A percentile compares a stretch with the other conserved stretches of the same genome.
These are phyloP conservation scores for Dinocampus coccinellae DNA, from an alignment of 2,888 invertebrate genomes.

Conservation along the genomic window DNA sequence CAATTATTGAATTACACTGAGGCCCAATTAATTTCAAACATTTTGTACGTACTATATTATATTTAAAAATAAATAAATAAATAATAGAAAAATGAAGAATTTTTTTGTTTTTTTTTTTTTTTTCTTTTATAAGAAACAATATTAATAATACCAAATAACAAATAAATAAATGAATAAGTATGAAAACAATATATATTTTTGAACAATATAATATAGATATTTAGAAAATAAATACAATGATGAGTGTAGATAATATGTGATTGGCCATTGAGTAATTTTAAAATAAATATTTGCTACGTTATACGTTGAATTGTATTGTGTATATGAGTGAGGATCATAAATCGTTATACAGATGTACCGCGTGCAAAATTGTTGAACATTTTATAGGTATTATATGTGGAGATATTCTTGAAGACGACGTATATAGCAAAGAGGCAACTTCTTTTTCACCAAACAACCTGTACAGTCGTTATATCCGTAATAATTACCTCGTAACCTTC, in stretches of 20 bases:
- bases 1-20: too few relatives aligned
- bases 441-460: conserved; percentile 36
- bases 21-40: too few relatives aligned
- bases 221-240: too few relatives aligned
- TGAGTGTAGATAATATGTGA: not conserved
- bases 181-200: too few relatives aligned
- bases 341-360: conserved; percentile 28
- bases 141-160: too few relatives aligned
- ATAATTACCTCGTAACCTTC: conserved; percentile 56
- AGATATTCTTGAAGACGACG: not conserved
- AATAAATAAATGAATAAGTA: too few relatives aligned
- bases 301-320: conserved; percentile 21
- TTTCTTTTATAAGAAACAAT: too few relatives aligned
- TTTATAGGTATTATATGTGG: not conserved
- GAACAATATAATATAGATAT: conserved; percentile 31
- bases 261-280: conserved; percentile 2
- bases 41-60: too few relatives aligned
- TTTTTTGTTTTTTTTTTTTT: too few relatives aligned
- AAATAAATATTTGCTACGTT: conserved; percentile 16
- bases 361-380: conserved; percentile 11
- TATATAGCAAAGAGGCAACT: conserved; percentile 13
- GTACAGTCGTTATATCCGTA: conserved; percentile 53
- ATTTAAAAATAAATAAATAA: too few relatives aligned
- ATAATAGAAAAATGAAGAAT: too few relatives aligned
- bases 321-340: conserved; percentile 29